Evolutionary conservation across 2,113 vertebrate species (phyloP), one percentile per base, ranked within the genome.

Genomic region (Heterotis niloticus): DNA sequence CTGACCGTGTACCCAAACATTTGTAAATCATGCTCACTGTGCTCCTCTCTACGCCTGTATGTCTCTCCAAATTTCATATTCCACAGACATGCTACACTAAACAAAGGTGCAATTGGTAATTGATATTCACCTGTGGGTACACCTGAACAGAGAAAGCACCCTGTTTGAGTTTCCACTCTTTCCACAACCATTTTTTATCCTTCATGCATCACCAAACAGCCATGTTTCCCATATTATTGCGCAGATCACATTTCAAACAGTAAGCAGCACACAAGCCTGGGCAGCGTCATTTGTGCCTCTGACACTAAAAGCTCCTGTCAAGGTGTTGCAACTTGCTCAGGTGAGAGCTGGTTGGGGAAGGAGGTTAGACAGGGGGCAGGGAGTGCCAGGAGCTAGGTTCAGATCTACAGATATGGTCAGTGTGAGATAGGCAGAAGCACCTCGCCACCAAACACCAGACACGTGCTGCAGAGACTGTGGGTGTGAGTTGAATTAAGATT

Each of bases 11-110:
- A 59, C 13, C 9, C 57, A 59, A 59, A 13, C 57, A 59, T 59
- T 13, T n/a, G n/a, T n/a, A n/a, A n/a, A n/a, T n/a, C n/a, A n/a
- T n/a, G n/a, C n/a, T n/a, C n/a, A n/a, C 57, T 59, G 57, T 59
- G 57, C 65, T 64, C 0, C 83, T 84, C 20, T 76, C 10, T 34
- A 56, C 17, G 28, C 28, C 17, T n/a, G n/a, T n/a, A n/a, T n/a
- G n/a, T n/a, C n/a, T n/a, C n/a, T n/a, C n/a, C n/a, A n/a, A n/a
- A 76, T 76, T 57, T 64, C 29, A 64, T 28, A 28, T 5, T 10
- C 54, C n/a, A 3, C 52, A 57, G 13, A 64, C 62, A 5, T 64
- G 23, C 5, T n/a, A n/a, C n/a, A n/a, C n/a, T n/a, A n/a, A n/a
- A n/a, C n/a, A n/a, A n/a, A n/a, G n/a, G n/a, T n/a, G n/a, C n/a